Conservation (phyloP, 2,113 vertebrate genomes). For the Choloepus hoffmanni region DNA sequence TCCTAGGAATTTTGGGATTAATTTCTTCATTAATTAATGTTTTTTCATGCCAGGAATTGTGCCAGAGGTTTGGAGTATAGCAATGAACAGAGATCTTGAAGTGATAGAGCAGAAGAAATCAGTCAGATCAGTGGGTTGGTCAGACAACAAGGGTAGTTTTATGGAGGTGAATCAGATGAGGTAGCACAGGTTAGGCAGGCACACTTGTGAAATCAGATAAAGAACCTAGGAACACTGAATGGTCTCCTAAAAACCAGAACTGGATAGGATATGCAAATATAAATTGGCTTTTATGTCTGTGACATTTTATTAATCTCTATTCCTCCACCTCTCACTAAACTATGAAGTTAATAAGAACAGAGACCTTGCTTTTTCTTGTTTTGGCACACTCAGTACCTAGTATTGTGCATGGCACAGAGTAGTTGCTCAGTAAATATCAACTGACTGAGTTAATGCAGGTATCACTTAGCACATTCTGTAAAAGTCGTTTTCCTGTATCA, state of each 20-base stretch:
- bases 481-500: too few relatives aligned
- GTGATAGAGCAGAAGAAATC: background rate
- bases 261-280: background rate
- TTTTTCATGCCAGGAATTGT: background rate
- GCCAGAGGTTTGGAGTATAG: background rate
- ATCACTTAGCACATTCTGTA: too few relatives aligned
- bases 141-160: background rate
- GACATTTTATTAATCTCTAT: too few relatives aligned
- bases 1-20: background rate
- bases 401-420: too few relatives aligned
- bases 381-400: too few relatives aligned
- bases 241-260: background rate
- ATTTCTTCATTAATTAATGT: constrained; percentile 14
- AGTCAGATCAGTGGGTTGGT: background rate
- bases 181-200: background rate
- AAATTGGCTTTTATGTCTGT: too few relatives aligned
- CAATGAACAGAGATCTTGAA: background rate
- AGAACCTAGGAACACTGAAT: background rate
- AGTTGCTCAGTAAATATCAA: too few relatives aligned
- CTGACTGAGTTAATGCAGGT: too few relatives aligned
- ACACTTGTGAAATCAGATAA: background rate
- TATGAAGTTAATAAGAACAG: too few relatives aligned
- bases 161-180: background rate
- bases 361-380: too few relatives aligned
- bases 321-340: too few relatives aligned